phyloP scores from a whole-genome alignment of 2,888 invertebrate genomes.

The Galerucella calmariensis region DNA sequence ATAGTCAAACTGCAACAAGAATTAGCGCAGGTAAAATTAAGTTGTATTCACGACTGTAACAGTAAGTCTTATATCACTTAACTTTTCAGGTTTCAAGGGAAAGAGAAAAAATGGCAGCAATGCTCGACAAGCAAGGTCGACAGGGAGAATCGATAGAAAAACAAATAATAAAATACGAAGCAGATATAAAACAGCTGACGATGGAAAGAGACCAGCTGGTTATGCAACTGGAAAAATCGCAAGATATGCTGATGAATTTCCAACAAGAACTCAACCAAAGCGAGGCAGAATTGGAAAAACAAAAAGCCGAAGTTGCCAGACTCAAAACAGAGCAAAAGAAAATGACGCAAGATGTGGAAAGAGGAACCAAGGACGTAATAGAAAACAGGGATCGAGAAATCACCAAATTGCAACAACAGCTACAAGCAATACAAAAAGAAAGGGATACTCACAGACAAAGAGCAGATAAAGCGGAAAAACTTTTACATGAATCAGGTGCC shows the following conservation, averaged over 20 bases:
- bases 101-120: conserved; percentile 80
- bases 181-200: conserved; percentile 86
- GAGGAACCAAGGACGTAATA: conserved; percentile 76
- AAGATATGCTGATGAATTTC: conserved; percentile 93
- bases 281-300: conserved; percentile 84
- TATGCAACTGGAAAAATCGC: conserved; percentile 90
- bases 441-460: conserved; percentile 74
- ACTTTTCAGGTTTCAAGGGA: conserved; percentile 65
- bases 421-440: conserved; percentile 73
- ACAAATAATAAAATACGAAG: conserved; percentile 85
- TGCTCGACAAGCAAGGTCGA: conserved; percentile 81
- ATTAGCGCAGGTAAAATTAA: conserved; percentile 64
- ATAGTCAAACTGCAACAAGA: conserved; percentile 79
- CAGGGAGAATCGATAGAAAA: conserved; percentile 87
- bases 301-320: conserved; percentile 81
- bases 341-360: conserved; percentile 76
- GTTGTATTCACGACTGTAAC: background rate
- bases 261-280: conserved; percentile 88
- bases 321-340: conserved; percentile 79
- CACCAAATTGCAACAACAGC: conserved; percentile 75
- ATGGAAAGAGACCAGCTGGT: conserved; percentile 89
- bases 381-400: conserved; percentile 79
- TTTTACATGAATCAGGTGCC: conserved; percentile 77
- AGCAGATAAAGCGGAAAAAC: conserved; percentile 80
- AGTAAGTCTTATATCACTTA: background rate